These are phyloP conservation scores for Cossypha dichroa DNA, from an alignment of 2,797 vertebrate genomes.

Conservation along the genomic window DNA sequence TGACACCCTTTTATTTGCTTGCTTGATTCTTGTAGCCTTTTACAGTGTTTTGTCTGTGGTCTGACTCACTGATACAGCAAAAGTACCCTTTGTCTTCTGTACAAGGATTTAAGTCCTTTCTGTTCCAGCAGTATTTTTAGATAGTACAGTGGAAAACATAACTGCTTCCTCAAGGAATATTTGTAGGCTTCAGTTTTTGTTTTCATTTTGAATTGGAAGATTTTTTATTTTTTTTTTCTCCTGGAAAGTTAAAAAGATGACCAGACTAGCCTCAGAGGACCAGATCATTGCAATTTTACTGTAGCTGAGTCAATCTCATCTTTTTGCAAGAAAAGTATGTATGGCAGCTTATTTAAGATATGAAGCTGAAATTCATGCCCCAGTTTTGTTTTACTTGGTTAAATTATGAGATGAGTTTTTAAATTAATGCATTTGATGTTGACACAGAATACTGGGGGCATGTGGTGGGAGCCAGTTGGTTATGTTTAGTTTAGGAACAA, in stretches of 20 bases:
- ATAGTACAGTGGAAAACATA: not conserved
- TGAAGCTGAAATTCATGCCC: not conserved
- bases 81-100: not conserved
- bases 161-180: not conserved
- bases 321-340: not conserved
- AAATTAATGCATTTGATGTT: not conserved
- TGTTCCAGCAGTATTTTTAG: not conserved
- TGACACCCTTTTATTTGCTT: not conserved
- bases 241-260: not conserved
- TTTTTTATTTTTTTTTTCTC: not conserved
- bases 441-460: not conserved
- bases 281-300: not conserved
- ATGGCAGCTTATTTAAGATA: not conserved
- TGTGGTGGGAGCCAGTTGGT: not conserved
- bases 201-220: not conserved
- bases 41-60: not conserved
- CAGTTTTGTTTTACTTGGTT: not conserved
- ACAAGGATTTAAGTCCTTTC: not conserved
- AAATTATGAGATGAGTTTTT: not conserved
- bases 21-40: not conserved
- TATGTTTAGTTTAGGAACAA: not conserved
- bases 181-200: not conserved
- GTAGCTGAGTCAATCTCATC: not conserved
- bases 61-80: not conserved
- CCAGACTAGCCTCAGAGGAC: not conserved